A percentile compares a stretch with the other conserved stretches of the same genome.
These are phyloP conservation scores for Rhynchonycteris naso DNA, from an alignment of 2,797 vertebrate genomes.

Conservation along the genomic window DNA sequence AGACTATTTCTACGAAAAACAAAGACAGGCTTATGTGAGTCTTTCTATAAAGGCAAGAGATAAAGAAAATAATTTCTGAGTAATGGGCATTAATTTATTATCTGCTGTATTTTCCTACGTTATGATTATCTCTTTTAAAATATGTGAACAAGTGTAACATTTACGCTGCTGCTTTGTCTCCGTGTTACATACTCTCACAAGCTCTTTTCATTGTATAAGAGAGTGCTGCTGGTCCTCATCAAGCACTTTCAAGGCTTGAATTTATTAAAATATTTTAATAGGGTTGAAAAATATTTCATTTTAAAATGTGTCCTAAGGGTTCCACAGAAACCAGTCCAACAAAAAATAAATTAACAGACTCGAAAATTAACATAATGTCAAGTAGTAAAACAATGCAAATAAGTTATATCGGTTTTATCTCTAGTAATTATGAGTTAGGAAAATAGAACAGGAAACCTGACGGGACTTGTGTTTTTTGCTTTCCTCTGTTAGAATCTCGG, in stretches of 20 bases:
- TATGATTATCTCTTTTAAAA: neutral
- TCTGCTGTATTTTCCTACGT: neutral
- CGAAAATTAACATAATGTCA: conserved; percentile 67
- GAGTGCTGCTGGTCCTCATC: conserved; percentile 69
- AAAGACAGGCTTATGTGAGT: neutral
- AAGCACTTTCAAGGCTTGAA: conserved; percentile 60
- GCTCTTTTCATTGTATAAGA: neutral
- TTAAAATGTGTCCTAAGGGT: conserved; percentile 75
- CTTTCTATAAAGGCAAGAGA: neutral
- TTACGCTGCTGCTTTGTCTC: neutral
- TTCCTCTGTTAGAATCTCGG: neutral
- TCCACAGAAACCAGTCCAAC: conserved; percentile 66
- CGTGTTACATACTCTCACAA: neutral
- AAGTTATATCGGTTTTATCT: conserved; percentile 59
- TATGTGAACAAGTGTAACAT: neutral
- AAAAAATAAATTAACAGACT: conserved; percentile 79
- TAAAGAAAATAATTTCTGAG: neutral
- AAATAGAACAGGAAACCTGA: conserved; percentile 62
- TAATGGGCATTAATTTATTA: neutral
- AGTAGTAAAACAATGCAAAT: conserved; percentile 69
- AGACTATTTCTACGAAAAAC: neutral
- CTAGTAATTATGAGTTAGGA: conserved; percentile 70
- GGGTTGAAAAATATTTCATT: conserved; percentile 70
- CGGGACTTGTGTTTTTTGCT: neutral
- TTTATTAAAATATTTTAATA: conserved; percentile 81